Percentiles rank a stretch among this genome's conserved stretches.
Conservation (phyloP, 1,140 invertebrate genomes). For the Drosophila yakuba region DNA sequence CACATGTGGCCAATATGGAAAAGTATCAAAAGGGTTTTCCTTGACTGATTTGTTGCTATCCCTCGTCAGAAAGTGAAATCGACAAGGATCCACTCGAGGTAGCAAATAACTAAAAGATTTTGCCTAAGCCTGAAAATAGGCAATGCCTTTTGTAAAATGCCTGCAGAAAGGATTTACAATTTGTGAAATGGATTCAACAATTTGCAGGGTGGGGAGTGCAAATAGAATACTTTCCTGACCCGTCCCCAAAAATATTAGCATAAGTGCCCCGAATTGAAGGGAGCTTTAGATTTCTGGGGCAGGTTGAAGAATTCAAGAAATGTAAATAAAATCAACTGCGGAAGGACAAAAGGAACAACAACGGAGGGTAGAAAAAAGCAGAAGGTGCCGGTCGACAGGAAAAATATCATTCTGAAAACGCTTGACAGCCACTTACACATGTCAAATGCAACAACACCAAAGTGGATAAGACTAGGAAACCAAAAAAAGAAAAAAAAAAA, state of each 20-base stretch:
- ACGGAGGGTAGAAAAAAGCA: slow-evolving; percentile 55
- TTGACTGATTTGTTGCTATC: slow-evolving; percentile 19
- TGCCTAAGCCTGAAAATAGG: slow-evolving; percentile 9
- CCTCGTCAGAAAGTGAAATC: slow-evolving; percentile 6
- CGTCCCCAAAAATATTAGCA: slow-evolving; percentile 71
- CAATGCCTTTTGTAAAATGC: slow-evolving; percentile 37
- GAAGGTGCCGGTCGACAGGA: slow-evolving; percentile 62
- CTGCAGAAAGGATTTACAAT: slow-evolving; percentile 53
- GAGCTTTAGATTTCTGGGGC: slow-evolving; percentile 25
- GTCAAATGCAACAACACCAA: slow-evolving; percentile 71
- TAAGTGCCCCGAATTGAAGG: slow-evolving; percentile 56
- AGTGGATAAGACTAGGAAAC: slow-evolving; percentile 25
- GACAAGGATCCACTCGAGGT: slow-evolving; percentile 20
- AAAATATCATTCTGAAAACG: slow-evolving; percentile 79
- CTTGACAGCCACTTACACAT: slow-evolving; percentile 81
- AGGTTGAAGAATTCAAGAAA: slow-evolving; percentile 69
- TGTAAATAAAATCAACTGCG: slow-evolving; percentile 81
- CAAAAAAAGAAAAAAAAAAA: slow-evolving; percentile 1
- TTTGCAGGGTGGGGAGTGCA: slow-evolving; percentile 20
- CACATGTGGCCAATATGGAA: not conserved
- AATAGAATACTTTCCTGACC: slow-evolving; percentile 56
- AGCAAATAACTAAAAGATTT: slow-evolving; percentile 22
- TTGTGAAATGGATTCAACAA: slow-evolving; percentile 56
- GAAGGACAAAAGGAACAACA: slow-evolving; percentile 31
- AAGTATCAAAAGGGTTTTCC: not conserved